Evolutionary conservation across 1,140 invertebrate species (phyloP).

Genomic region (Propsilocerus akamusi): DNA sequence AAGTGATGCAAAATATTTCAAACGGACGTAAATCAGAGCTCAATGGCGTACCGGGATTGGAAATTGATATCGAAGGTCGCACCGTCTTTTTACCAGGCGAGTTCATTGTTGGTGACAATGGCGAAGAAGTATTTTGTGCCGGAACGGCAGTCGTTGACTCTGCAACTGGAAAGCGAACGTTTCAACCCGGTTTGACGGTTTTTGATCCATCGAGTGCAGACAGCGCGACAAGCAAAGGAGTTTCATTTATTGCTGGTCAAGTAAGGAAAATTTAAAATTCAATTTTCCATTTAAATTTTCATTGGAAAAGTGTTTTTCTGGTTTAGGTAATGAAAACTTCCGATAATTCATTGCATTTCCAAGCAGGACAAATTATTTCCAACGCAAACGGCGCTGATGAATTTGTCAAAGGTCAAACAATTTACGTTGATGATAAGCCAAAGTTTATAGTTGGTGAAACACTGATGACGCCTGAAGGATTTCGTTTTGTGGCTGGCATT

Average conservation of each 20-base stretch:
- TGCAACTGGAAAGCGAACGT: slow-evolving; percentile 40
- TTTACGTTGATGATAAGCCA: slow-evolving; percentile 34
- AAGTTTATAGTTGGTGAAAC: slow-evolving; percentile 46
- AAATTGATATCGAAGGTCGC: slow-evolving; percentile 39
- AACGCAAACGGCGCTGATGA: too few relatives aligned
- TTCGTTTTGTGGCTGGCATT: slow-evolving; percentile 44
- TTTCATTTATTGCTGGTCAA: slow-evolving; percentile 47
- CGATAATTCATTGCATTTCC: background rate
- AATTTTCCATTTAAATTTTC: too few relatives aligned
- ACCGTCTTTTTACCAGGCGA: slow-evolving; percentile 47
- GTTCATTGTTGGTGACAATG: slow-evolving; percentile 44
- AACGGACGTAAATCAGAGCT: slow-evolving; percentile 35
- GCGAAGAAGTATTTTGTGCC: slow-evolving; percentile 42
- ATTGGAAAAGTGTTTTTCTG: too few relatives aligned
- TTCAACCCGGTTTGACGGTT: slow-evolving; percentile 53
- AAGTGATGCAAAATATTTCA: slow-evolving; percentile 38
- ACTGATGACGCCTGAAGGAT: slow-evolving; percentile 37
- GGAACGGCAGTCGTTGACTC: slow-evolving; percentile 43
- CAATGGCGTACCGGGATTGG: slow-evolving; percentile 39
- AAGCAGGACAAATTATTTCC: slow-evolving; percentile 43
- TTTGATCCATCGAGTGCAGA: background rate
- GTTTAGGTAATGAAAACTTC: background rate
- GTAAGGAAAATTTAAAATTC: slow-evolving; percentile 32
- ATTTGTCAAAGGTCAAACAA: slow-evolving; percentile 45
- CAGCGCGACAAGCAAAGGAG: slow-evolving; percentile 36